A percentile compares a stretch with the other conserved stretches of the same genome.
Evolutionary conservation across 2,888 invertebrate genomes (phyloP).

Genomic region (Pheosia tremula): DNA sequence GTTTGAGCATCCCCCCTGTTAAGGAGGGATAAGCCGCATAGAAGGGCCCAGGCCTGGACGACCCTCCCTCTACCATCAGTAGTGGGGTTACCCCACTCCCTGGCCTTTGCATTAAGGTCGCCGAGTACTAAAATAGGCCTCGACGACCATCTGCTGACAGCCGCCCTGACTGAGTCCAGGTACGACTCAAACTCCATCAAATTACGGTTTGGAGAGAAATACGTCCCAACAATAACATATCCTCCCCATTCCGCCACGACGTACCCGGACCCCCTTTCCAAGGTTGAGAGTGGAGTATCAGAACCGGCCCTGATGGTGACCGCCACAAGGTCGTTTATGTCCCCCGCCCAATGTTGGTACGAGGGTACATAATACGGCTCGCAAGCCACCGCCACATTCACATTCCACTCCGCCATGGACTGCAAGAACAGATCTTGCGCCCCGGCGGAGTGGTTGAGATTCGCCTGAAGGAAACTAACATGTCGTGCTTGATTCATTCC

Average conservation of each 20-base stretch:
- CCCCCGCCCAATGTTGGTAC: slow-evolving; percentile 1
- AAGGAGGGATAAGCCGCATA: not conserved
- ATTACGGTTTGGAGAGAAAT: slow-evolving; percentile 30
- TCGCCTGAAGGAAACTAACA: slow-evolving; percentile 14
- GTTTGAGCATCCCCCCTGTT: not conserved
- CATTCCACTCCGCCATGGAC: slow-evolving; percentile 13
- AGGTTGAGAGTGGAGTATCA: slow-evolving; percentile 5
- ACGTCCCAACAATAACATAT: slow-evolving; percentile 18
- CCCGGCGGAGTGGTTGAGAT: slow-evolving; percentile 13
- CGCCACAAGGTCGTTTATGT: slow-evolving; percentile 2
- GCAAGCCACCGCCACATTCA: slow-evolving; percentile 6
- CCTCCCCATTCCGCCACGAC: slow-evolving; percentile 12
- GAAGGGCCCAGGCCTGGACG: not conserved
- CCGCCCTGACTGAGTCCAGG: slow-evolving; percentile 9
- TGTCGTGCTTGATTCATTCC: not conserved
- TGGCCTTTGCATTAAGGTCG: slow-evolving; percentile 28
- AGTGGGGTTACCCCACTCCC: slow-evolving; percentile 23
- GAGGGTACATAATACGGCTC: slow-evolving; percentile 9
- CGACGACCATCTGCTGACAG: slow-evolving; percentile 4
- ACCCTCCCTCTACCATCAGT: not conserved
- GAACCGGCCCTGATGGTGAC: slow-evolving; percentile 7
- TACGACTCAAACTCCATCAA: slow-evolving; percentile 29
- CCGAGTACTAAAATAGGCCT: slow-evolving; percentile 10
- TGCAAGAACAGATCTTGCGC: slow-evolving; percentile 15
- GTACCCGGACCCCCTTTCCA: slow-evolving; percentile 17